Percentiles rank a stretch among this genome's conserved stretches.
Evolutionary conservation across 2,113 vertebrate genomes (phyloP).

Genomic region (Isurus oxyrinchus): DNA sequence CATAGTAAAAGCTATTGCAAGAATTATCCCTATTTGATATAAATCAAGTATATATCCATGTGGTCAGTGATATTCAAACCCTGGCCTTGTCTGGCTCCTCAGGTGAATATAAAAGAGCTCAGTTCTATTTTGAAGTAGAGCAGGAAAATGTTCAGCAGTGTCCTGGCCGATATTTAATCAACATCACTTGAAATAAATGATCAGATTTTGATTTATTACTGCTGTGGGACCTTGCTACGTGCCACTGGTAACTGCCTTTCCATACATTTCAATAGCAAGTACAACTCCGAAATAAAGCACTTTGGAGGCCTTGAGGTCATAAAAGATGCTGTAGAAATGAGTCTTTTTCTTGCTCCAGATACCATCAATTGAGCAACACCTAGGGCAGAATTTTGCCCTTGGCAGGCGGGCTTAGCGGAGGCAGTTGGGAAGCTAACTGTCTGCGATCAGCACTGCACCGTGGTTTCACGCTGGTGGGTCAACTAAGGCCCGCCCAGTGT

Average conservation of each 20-base stretch:
- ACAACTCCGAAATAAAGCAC: too few species aligned
- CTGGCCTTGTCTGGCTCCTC: too few species aligned
- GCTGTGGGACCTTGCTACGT: neutral
- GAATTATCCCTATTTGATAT: neutral
- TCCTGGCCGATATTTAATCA: neutral
- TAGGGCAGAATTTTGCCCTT: too few species aligned
- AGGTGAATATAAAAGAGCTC: neutral
- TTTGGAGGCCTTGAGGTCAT: neutral
- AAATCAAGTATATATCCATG: neutral
- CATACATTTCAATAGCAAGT: neutral
- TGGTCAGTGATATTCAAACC: neutral
- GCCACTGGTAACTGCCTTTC: neutral
- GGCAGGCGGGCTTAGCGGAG: too few species aligned
- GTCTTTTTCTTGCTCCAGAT: too few species aligned
- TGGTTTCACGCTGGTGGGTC: too few species aligned
- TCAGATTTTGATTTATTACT: neutral
- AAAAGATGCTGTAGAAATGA: neutral
- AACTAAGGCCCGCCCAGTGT: too few species aligned
- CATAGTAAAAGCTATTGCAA: neutral
- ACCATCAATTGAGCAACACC: too few species aligned
- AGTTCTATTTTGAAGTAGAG: neutral
- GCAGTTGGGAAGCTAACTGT: too few species aligned
- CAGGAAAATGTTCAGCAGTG: neutral
- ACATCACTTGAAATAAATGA: too few species aligned
- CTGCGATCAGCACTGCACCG: too few species aligned